Conservation (phyloP, 1,140 invertebrate species). For the Euschistus heros region DNA sequence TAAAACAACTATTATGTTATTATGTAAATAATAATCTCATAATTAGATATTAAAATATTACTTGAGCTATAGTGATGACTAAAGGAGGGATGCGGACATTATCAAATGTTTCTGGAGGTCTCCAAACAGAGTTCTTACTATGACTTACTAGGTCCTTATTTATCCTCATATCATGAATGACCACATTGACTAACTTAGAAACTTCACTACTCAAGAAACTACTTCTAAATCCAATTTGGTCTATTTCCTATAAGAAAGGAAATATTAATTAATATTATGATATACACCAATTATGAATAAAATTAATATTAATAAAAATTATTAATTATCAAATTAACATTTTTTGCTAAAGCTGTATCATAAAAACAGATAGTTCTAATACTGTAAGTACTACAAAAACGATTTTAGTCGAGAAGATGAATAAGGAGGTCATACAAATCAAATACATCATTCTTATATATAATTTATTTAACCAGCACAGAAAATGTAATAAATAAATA, state of each 20-base stretch:
- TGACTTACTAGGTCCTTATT: conserved; percentile 56
- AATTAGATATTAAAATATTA: conserved; percentile 32
- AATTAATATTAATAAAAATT: not conserved
- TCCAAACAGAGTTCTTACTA: conserved; percentile 26
- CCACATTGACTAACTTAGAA: conserved; percentile 73
- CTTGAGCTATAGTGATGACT: conserved; percentile 71
- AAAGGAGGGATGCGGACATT: conserved; percentile 56
- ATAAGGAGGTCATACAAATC: too few species aligned
- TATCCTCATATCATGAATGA: conserved; percentile 71
- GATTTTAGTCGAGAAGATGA: too few species aligned
- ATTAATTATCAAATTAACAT: not conserved
- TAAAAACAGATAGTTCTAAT: too few species aligned
- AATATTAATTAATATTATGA: not conserved
- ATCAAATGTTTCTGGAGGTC: conserved; percentile 29
- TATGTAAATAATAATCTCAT: not conserved
- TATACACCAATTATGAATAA: not conserved
- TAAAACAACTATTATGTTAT: conserved; percentile 9
- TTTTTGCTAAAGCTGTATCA: too few species aligned
- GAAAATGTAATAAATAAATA: too few species aligned
- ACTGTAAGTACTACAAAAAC: too few species aligned
- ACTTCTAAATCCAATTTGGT: conserved; percentile 74
- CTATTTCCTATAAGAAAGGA: conserved; percentile 59
- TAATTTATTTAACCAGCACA: too few species aligned
- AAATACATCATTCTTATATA: too few species aligned
- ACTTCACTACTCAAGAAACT: conserved; percentile 83